A percentile compares a stretch with the other conserved stretches of the same genome.
Evolutionary conservation across 2,797 vertebrate genomes (phyloP).

Genomic region (Poeciliopsis presidionis): DNA sequence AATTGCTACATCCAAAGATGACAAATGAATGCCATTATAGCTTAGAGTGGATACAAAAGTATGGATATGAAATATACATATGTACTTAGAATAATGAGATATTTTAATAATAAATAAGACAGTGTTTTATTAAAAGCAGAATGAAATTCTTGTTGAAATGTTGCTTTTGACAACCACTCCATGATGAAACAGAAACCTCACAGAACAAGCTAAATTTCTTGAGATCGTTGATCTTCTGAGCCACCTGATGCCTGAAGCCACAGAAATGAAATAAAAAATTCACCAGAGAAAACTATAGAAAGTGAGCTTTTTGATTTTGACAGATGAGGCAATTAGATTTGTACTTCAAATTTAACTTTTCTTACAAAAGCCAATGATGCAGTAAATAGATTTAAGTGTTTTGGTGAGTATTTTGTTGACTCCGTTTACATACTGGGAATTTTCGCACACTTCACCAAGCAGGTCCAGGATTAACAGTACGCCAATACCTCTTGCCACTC

Average conservation of each 20-base stretch:
- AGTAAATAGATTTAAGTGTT: background rate
- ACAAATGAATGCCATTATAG: no score
- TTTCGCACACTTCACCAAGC: background rate
- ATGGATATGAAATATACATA: no score
- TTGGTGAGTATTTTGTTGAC: background rate
- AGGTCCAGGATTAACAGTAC: background rate
- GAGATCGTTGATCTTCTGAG: background rate
- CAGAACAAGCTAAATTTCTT: background rate
- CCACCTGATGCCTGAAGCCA: background rate
- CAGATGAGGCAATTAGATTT: background rate
- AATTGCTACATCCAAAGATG: no score
- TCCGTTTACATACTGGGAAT: background rate
- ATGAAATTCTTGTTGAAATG: no score
- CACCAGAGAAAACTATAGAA: no score
- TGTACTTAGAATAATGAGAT: no score
- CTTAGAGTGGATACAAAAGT: no score
- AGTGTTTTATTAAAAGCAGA: no score
- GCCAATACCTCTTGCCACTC: background rate
- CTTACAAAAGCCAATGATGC: background rate
- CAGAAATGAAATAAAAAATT: background rate
- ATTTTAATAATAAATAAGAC: no score
- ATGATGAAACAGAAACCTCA: background rate
- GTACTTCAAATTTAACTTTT: background rate
- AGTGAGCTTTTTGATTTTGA: background rate
- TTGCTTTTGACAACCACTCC: background rate